These are phyloP conservation scores for Cordilura impudica DNA, from an alignment of 2,888 invertebrate species.

Conservation along the genomic window DNA sequence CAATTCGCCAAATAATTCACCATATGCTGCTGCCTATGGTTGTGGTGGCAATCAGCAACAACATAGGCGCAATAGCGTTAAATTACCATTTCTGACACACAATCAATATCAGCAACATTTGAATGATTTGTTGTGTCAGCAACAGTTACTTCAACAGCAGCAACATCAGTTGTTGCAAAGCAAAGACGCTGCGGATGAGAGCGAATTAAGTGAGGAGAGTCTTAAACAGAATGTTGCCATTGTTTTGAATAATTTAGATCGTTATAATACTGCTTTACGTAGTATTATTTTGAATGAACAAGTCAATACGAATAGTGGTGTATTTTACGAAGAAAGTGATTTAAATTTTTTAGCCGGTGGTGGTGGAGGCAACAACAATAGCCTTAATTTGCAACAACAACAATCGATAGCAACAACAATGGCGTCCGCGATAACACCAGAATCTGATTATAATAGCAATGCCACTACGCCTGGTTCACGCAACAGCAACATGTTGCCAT, in stretches of 20 bases:
- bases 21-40: constrained; percentile 66
- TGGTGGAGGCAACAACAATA: constrained; percentile 67
- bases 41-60: constrained; percentile 65
- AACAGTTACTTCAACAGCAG: constrained; percentile 72
- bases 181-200: constrained; percentile 64
- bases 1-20: constrained; percentile 76
- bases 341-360: constrained; percentile 57
- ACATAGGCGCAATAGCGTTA: constrained; percentile 65
- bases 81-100: constrained; percentile 66
- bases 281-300: constrained; percentile 78
- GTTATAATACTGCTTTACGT: constrained; percentile 77
- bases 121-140: constrained; percentile 73
- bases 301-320: constrained; percentile 70
- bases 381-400: constrained; percentile 61
- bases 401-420: constrained; percentile 53
- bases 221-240: constrained; percentile 78
- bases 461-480: constrained; percentile 75
- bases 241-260: constrained; percentile 77
- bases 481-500: constrained; percentile 63
- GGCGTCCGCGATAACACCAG: constrained; percentile 72
- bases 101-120: constrained; percentile 73
- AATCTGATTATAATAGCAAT: constrained; percentile 78
- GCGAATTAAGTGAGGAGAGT: constrained; percentile 78
- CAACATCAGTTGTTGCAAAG: constrained; percentile 67
- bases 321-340: constrained; percentile 70